Conservation (phyloP, 1,140 invertebrate species). For the Zaprionus africanus region DNA sequence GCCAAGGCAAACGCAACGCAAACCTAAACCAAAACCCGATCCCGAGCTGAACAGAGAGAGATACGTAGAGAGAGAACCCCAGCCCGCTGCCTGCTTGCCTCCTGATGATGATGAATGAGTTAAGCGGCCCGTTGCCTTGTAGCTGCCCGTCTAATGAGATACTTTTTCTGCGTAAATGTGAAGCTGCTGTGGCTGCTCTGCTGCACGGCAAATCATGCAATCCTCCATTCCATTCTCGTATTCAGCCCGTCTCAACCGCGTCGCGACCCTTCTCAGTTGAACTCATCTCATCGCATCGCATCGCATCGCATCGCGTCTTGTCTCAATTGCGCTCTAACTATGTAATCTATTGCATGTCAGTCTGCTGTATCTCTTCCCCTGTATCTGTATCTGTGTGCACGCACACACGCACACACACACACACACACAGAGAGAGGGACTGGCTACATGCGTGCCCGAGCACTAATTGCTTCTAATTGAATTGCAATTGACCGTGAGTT, state of each 20-base stretch:
- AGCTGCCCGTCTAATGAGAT: slow-evolving; percentile 75
- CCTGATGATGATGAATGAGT: slow-evolving; percentile 81
- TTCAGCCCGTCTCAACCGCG: background rate
- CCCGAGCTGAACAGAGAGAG: background rate
- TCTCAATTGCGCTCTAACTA: slow-evolving; percentile 52
- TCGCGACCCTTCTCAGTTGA: background rate
- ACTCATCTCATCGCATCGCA: slow-evolving; percentile 13
- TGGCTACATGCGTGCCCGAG: slow-evolving; percentile 61
- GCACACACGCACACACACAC: slow-evolving; percentile 14
- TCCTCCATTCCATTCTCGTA: background rate
- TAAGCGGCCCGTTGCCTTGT: slow-evolving; percentile 77
- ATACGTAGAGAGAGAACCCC: too few species aligned
- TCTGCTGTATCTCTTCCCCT: slow-evolving; percentile 16
- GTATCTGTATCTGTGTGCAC: slow-evolving; percentile 45
- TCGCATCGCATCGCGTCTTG: slow-evolving; percentile 14
- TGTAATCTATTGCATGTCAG: slow-evolving; percentile 77
- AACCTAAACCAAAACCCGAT: slow-evolving; percentile 3
- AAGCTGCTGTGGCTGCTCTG: background rate
- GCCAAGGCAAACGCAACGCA: slow-evolving; percentile 18
- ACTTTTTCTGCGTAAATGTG: slow-evolving; percentile 62
- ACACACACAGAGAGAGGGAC: slow-evolving; percentile 10
- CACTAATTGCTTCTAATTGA: slow-evolving; percentile 82
- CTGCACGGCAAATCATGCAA: slow-evolving; percentile 64
- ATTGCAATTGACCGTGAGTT: slow-evolving; percentile 82
- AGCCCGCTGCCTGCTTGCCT: background rate